Percentiles rank a stretch among this genome's conserved stretches.
Conservation (phyloP, 1,140 invertebrate species). For the Drosophila elegans region DNA sequence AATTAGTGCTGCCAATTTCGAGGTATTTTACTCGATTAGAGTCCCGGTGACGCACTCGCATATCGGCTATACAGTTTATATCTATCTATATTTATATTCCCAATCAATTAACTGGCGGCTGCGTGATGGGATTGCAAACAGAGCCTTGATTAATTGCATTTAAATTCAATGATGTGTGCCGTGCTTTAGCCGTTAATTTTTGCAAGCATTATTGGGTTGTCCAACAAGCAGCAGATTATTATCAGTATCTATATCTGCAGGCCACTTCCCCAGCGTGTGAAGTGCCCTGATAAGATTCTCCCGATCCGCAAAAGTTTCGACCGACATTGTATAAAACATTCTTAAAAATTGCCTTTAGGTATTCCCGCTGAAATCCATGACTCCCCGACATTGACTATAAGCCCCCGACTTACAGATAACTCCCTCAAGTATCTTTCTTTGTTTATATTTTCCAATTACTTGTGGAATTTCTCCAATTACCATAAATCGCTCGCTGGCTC, state of each 20-base stretch:
- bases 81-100: slow-evolving; percentile 22
- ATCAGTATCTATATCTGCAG: slow-evolving; percentile 40
- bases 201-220: slow-evolving; percentile 34
- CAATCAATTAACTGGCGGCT: slow-evolving; percentile 8
- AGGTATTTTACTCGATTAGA: slow-evolving; percentile 53
- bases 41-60: slow-evolving; percentile 28
- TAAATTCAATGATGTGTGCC: neutral
- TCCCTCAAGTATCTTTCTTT: slow-evolving; percentile 19
- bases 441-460: slow-evolving; percentile 26
- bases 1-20: slow-evolving; percentile 55
- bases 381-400: neutral
- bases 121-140: slow-evolving; percentile 38
- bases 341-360: neutral
- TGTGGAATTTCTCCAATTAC: slow-evolving; percentile 35
- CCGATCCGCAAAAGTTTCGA: slow-evolving; percentile 17
- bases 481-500: slow-evolving; percentile 19
- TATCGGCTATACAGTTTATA: slow-evolving; percentile 21
- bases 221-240: slow-evolving; percentile 32
- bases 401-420: neutral
- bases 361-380: neutral
- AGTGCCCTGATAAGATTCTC: slow-evolving; percentile 62
- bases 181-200: neutral
- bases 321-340: slow-evolving; percentile 48
- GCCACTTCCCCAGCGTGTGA: slow-evolving; percentile 14
- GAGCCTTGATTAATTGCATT: slow-evolving; percentile 21